These are phyloP conservation scores for Rhagium mordax DNA, from an alignment of 2,888 invertebrate genomes.

Conservation along the genomic window DNA sequence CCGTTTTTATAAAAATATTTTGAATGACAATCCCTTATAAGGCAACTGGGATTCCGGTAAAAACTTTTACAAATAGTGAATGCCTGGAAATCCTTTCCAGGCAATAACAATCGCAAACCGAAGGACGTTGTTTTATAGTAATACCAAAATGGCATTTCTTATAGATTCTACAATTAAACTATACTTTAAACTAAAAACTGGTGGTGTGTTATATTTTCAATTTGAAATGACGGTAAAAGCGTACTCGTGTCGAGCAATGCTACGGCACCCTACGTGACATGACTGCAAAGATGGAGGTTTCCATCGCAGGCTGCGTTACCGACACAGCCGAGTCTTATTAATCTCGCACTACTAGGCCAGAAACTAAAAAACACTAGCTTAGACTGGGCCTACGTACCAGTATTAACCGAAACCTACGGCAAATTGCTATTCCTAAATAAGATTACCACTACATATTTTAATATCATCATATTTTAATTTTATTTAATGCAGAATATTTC, in stretches of 20 bases:
- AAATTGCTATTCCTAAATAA: too few relatives aligned
- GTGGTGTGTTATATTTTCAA: constrained; percentile 67
- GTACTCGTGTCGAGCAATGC: constrained; percentile 67
- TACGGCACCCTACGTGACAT: constrained; percentile 53
- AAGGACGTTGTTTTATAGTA: constrained; percentile 16
- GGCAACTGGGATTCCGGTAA: constrained; percentile 25
- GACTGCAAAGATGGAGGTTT: constrained; percentile 40
- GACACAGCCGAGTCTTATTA: constrained; percentile 66
- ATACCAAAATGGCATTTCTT: constrained; percentile 25
- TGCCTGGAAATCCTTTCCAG: constrained; percentile 20
- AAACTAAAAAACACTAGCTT: constrained; percentile 62
- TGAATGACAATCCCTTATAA: constrained; percentile 25
- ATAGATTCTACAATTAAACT: constrained; percentile 33
- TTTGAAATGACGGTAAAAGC: constrained; percentile 68
- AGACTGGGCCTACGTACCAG: constrained; percentile 38
- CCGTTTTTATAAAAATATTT: constrained; percentile 35
- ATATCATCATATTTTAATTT: too few relatives aligned
- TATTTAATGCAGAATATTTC: too few relatives aligned
- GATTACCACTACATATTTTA: too few relatives aligned
- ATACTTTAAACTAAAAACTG: constrained; percentile 60
- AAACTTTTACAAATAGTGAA: constrained; percentile 17
- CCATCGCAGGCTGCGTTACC: constrained; percentile 50
- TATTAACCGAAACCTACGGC: not conserved
- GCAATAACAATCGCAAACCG: not conserved
- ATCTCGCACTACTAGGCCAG: constrained; percentile 64